These are phyloP conservation scores for Melanotus villosus DNA, from an alignment of 2,888 invertebrate species.

Conservation along the genomic window DNA sequence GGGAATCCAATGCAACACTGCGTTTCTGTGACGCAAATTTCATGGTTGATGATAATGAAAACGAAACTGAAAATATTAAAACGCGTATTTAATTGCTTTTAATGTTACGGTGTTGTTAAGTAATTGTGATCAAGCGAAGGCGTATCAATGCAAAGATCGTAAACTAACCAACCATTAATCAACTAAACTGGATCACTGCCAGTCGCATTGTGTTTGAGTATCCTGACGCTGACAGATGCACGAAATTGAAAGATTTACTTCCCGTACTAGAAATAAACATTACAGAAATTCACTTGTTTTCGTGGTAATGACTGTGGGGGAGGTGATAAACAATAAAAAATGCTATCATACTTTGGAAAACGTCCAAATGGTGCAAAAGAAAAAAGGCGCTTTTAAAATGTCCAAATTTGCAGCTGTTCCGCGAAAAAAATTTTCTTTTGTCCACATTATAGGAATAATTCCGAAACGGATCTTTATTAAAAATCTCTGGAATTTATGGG, in stretches of 20 bases:
- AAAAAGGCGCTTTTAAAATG: too few species aligned
- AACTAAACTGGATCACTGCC: conserved; percentile 33
- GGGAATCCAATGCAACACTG: conserved; percentile 10
- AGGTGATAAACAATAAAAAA: too few species aligned
- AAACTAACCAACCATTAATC: conserved; percentile 32
- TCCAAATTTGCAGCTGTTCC: background rate
- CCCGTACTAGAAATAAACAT: conserved; percentile 11
- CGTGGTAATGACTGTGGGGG: too few species aligned
- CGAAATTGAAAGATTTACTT: conserved; percentile 19
- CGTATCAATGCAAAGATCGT: conserved; percentile 27
- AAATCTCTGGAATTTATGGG: background rate
- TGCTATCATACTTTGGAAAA: too few species aligned
- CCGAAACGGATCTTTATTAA: too few species aligned
- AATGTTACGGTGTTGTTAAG: conserved; percentile 15
- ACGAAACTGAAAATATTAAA: background rate
- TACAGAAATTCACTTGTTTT: conserved; percentile 10
- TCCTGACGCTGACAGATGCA: conserved; percentile 31
- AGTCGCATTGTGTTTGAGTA: conserved; percentile 14
- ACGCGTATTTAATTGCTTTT: conserved; percentile 11
- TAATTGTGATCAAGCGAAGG: background rate
- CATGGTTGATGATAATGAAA: conserved; percentile 4
- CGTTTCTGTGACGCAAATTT: conserved; percentile 19
- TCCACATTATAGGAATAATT: background rate
- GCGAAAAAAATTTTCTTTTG: background rate
- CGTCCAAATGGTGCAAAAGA: too few species aligned